Evolutionary conservation across 2,797 vertebrate species (phyloP), one percentile per base, ranked within the genome.

Genomic region (Bradypus variegatus): DNA sequence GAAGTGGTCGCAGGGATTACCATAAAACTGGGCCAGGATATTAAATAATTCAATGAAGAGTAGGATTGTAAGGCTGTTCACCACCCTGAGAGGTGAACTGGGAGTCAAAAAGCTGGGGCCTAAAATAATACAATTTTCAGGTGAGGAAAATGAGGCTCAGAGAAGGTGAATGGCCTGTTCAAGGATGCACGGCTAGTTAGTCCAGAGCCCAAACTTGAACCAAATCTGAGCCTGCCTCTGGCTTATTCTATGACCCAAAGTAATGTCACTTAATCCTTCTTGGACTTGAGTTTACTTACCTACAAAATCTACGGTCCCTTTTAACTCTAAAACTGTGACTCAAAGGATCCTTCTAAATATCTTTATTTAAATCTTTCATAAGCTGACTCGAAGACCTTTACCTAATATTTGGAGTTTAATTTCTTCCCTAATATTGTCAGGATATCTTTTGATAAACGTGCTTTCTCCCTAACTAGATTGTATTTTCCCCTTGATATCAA

Each of bases 301-400:
- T 78, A 31, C 21, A 83, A 86, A 77, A 82, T 45, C 45, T 16
- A 1, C 16, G 16, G 50, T 90, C 15, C 14, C 58, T 84, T 75
- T 84, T 41, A 64, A 38, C 31, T 78, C 78, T 89, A 77, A 91
- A 91, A 94, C 45, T 62, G 50, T 76, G 77, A 79, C 65, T 83
- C 50, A 79, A 86, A 89, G 41, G 38, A 38, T 45, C 72, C 18
- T 69, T 53, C 25, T 75, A 55, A 50, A 53, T 70, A 64, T 78
- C 58, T 80, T 76, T 90, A 73, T 69, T 48, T 91, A 53, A 72
- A 69, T 76, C 79, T 80, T 92, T 50, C 77, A 53, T 78, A 89
- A 90, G 36, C n/a, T 36, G 55, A 91, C 62, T 81, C 8, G 73
- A 64, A 69, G 23, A 73, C 88, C 73, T 88, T 67, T 67, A 18